Evolutionary conservation across 2,888 invertebrate species (phyloP).

Genomic region (Lagria hirta): DNA sequence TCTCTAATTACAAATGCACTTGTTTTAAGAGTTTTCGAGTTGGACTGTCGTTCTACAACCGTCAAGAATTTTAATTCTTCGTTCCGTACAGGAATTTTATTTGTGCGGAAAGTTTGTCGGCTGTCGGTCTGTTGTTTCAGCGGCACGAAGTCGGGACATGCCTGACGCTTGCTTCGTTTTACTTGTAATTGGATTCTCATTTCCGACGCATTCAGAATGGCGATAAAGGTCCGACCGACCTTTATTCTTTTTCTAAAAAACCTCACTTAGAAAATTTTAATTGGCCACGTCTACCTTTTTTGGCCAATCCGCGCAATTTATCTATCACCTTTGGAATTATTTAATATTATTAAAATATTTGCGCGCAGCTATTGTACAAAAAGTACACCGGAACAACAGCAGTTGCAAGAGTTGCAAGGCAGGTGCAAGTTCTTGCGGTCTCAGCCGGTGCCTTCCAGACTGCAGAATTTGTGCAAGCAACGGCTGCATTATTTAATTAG

Average conservation of each 20-base stretch:
- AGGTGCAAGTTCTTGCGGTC: conserved; percentile 48
- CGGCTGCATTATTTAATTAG: conserved; percentile 53
- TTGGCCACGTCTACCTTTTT: conserved; percentile 53
- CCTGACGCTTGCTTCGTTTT: conserved; percentile 52
- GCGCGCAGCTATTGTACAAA: conserved; percentile 40
- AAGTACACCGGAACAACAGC: conserved; percentile 44
- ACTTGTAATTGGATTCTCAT: conserved; percentile 55
- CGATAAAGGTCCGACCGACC: conserved; percentile 53
- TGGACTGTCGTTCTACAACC: conserved; percentile 45
- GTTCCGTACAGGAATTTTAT: conserved; percentile 50
- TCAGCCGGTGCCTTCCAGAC: conserved; percentile 47
- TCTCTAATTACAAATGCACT: too few relatives aligned
- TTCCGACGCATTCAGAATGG: conserved; percentile 55
- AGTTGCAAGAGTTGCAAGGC: conserved; percentile 48
- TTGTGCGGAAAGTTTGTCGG: conserved; percentile 47
- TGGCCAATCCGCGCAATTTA: conserved; percentile 46
- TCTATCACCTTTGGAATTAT: conserved; percentile 52
- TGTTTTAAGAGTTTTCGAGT: conserved; percentile 4
- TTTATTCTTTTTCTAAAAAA: conserved; percentile 49
- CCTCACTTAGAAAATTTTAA: conserved; percentile 55
- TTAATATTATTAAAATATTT: conserved; percentile 54
- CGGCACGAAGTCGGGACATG: conserved; percentile 53
- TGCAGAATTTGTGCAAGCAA: conserved; percentile 47
- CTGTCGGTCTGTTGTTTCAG: conserved; percentile 49
- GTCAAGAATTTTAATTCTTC: conserved; percentile 52